Percentiles rank a stretch among this genome's conserved stretches.
Evolutionary conservation across 2,888 invertebrate genomes (phyloP).

Genomic region (Perizoma affinitatum): DNA sequence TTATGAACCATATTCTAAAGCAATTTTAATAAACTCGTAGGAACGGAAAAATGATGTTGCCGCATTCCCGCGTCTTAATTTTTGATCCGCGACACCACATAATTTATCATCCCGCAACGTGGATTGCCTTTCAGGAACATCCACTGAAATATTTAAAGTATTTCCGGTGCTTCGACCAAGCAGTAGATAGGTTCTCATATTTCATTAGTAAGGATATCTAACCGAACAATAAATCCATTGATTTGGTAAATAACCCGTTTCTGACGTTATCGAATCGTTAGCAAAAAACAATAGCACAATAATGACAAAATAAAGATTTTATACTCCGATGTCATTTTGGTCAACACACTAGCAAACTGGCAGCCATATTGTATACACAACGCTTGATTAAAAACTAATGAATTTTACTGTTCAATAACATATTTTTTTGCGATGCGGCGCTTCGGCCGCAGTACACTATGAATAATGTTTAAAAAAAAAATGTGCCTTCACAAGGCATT

Average conservation of each 20-base stretch:
- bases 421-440: no score
- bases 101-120: constrained; percentile 56
- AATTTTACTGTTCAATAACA: no score
- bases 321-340: no score
- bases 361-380: no score
- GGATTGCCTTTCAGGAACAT: constrained; percentile 43
- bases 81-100: constrained; percentile 39
- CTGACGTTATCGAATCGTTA: no score
- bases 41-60: constrained; percentile 51
- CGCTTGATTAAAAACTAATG: no score
- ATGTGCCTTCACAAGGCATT: no score
- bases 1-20: constrained; percentile 27
- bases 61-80: constrained; percentile 47
- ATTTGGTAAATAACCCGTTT: constrained; percentile 3
- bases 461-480: no score
- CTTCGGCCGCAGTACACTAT: no score
- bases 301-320: no score
- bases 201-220: constrained; percentile 33
- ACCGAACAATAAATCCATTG: constrained; percentile 40
- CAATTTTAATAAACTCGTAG: constrained; percentile 45
- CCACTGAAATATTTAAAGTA: constrained; percentile 44
- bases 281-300: no score
- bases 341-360: no score
- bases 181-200: constrained; percentile 38
- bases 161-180: constrained; percentile 36